Conservation (phyloP, 2,888 invertebrate genomes). For the Plusia festucae region DNA sequence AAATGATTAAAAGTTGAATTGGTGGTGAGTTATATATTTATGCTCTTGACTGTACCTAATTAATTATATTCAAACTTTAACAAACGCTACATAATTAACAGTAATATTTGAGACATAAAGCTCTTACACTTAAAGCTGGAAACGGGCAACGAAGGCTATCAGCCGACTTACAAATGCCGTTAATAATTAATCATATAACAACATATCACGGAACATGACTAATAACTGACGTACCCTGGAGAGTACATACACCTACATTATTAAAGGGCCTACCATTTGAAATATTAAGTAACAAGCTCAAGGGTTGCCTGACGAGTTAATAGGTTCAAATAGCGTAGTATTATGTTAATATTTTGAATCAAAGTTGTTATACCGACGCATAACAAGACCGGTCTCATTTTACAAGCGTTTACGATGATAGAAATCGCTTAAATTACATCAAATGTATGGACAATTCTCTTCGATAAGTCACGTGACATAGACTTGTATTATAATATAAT, state of each 20-base stretch:
- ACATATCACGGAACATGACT: slow-evolving; percentile 10
- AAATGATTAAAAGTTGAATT: no score
- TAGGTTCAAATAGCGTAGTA: slow-evolving; percentile 1
- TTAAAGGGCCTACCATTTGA: slow-evolving; percentile 23
- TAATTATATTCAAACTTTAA: no score
- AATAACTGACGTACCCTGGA: slow-evolving; percentile 8
- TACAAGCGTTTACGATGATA: no score
- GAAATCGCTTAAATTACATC: no score
- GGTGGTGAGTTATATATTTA: no score
- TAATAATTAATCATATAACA: slow-evolving; percentile 18
- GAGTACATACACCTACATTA: slow-evolving; percentile 21
- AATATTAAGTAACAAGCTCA: slow-evolving; percentile 25
- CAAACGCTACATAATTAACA: not conserved
- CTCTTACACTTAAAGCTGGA: not conserved
- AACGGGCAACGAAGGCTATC: not conserved
- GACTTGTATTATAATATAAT: no score
- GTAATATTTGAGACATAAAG: not conserved
- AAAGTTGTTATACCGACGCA: not conserved
- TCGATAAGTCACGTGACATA: no score
- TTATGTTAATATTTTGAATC: slow-evolving; percentile 13
- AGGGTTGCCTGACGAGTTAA: slow-evolving; percentile 15
- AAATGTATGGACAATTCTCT: no score
- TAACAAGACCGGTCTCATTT: not conserved
- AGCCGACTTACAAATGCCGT: not conserved
- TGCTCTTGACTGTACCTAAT: no score